phyloP scores from a whole-genome alignment of 2,888 invertebrate genomes.

The Dolichopus griseipennis region DNA sequence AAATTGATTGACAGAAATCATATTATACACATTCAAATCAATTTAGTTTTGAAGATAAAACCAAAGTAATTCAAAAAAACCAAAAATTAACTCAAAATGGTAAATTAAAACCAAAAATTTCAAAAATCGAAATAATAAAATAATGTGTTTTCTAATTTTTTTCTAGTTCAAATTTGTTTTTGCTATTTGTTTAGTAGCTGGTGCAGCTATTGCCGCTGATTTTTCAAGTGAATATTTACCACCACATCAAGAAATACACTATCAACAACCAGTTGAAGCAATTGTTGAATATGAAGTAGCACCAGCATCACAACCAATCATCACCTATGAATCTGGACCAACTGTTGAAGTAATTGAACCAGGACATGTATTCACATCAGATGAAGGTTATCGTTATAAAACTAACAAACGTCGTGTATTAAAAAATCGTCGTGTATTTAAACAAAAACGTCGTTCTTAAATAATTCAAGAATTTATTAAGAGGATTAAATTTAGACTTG shows the following conservation, averaged over 20 bases:
- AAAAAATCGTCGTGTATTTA: not conserved
- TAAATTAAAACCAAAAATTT: not conserved
- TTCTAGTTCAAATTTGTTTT: not conserved
- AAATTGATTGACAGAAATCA: not conserved
- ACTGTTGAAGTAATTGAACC: not conserved
- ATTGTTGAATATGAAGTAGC: too few species aligned
- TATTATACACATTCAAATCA: not conserved
- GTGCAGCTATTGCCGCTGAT: not conserved
- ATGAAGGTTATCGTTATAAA: conserved; percentile 1
- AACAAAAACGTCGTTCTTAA: not conserved
- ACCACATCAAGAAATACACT: not conserved
- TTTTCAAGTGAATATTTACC: conserved; percentile 8
- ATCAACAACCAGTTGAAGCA: not conserved
- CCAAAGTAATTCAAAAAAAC: not conserved
- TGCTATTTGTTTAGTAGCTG: not conserved
- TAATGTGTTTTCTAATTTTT: not conserved
- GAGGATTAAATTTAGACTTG: too few species aligned
- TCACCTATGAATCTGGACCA: not conserved
- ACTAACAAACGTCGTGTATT: not conserved
- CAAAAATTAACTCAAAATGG: not conserved
- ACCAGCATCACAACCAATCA: not conserved
- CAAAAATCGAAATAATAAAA: not conserved
- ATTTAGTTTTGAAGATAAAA: not conserved
- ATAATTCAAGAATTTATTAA: not conserved
- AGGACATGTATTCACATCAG: not conserved